Evolutionary conservation across 1,140 invertebrate species (phyloP), one percentile per base, ranked within the genome.

Genomic region (Meloidogyne hapla): DNA sequence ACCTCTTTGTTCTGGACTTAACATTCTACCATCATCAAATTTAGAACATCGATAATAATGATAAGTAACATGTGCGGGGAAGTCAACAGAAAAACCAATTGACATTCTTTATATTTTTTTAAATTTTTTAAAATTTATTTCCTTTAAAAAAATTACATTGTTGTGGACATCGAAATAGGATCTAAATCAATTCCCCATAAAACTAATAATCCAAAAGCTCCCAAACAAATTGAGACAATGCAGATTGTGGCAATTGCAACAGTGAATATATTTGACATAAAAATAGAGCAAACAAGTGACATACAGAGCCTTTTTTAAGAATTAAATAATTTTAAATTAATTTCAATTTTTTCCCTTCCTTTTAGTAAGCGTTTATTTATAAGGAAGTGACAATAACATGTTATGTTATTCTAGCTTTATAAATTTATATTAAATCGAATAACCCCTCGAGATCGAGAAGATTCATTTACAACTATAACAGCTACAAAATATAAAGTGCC

Each of bases 1-100:
- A 48, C 48, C 48, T n/a, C 48, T 18, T 67, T 38, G 40, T 25
- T 67, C 62, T 21, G n/a, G 40, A 18, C 93, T 80, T 93, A 92
- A 70, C 90, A 91, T 0, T 28, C 13, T 12, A 63, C 23, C 33
- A 28, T 26, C 45, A 18, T 38, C 69, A 45, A 95, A 93, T 70
- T 33, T 38, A n/a, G 15, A 48, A 63, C n/a, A 77, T 77, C 80
- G 1, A 92, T 94, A 40, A 63, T 84, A 85, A 77, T 85, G 84
- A 74, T 88, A 88, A 72, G 86, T 88, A 10, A 89, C 84, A 76
- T 89, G 89, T 9, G 88, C 88, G 40, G 88, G 86, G 75, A 88
- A 89, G 78, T 89, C 88, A 10, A 89, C 87, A 13, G 87, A 88
- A 77, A 89, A 88, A 26, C 89, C 89, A 18, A 89, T 88, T 56